These are phyloP conservation scores for Agrochola macilenta DNA, from an alignment of 2,888 invertebrate genomes.

Conservation along the genomic window DNA sequence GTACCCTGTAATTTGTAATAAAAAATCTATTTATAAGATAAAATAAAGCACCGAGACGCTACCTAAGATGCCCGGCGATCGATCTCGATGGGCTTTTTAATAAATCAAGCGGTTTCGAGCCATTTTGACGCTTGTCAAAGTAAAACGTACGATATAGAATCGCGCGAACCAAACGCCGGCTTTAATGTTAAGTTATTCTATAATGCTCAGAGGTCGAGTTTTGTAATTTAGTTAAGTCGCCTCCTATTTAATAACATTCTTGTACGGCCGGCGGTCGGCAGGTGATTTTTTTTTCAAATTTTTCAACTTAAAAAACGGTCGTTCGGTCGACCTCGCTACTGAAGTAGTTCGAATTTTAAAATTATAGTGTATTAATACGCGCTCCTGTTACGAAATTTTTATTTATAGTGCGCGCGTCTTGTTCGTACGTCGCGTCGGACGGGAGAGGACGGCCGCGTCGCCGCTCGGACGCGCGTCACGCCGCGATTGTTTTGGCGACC, in stretches of 20 bases:
- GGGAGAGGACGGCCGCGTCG: slow-evolving; percentile 52
- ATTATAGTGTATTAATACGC: slow-evolving; percentile 89
- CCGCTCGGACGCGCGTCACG: slow-evolving; percentile 57
- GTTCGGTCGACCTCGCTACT: slow-evolving; percentile 82
- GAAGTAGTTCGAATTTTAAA: slow-evolving; percentile 88
- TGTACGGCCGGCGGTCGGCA: slow-evolving; percentile 81
- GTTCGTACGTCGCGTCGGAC: slow-evolving; percentile 41
- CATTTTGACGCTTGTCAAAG: slow-evolving; percentile 88
- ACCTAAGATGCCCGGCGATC: slow-evolving; percentile 88
- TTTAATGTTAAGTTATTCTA: slow-evolving; percentile 87
- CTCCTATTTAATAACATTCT: slow-evolving; percentile 90
- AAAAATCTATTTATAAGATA: slow-evolving; percentile 91
- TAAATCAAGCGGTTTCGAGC: slow-evolving; percentile 82
- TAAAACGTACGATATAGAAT: slow-evolving; percentile 83
- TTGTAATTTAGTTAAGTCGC: slow-evolving; percentile 90
- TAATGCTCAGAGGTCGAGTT: slow-evolving; percentile 88
- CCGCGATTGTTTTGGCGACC: slow-evolving; percentile 70
- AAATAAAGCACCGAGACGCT: slow-evolving; percentile 89
- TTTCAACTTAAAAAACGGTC: slow-evolving; percentile 77
- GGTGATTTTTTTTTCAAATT: slow-evolving; percentile 84
- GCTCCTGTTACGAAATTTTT: slow-evolving; percentile 82
- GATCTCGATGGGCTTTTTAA: slow-evolving; percentile 85
- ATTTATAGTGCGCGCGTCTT: slow-evolving; percentile 85
- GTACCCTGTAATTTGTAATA: slow-evolving; percentile 90
- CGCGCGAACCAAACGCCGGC: slow-evolving; percentile 70